Conservation (phyloP, 2,888 invertebrate species). For the Euplagia quadripunctaria region DNA sequence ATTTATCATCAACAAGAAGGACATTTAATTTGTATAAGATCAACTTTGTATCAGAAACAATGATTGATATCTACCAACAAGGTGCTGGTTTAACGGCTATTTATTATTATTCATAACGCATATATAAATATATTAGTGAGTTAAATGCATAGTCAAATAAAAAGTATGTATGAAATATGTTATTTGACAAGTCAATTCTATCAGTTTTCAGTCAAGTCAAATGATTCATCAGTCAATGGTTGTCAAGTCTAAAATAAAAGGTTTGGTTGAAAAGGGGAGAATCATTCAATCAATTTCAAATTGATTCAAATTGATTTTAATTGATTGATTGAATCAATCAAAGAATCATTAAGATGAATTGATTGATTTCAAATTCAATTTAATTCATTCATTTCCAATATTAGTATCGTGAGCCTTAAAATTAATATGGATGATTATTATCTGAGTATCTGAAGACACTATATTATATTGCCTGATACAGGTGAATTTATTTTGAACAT, state of each 20-base stretch:
- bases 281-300: no score
- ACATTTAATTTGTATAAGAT: background rate
- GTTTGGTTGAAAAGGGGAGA: no score
- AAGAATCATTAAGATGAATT: no score
- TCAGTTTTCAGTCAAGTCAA: background rate
- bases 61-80: background rate
- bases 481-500: no score
- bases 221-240: no score
- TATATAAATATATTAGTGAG: background rate
- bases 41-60: background rate
- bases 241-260: no score
- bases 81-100: background rate
- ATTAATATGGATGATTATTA: background rate
- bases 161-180: background rate
- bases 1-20: background rate
- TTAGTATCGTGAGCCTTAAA: background rate
- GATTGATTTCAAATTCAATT: no score
- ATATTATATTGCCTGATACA: background rate
- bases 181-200: background rate
- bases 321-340: no score
- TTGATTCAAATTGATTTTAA: no score
- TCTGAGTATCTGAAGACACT: background rate
- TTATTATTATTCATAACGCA: background rate
- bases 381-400: no score
- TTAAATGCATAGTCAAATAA: background rate